Conservation (phyloP, 2,113 vertebrate species). For the Misgurnus anguillicaudatus region DNA sequence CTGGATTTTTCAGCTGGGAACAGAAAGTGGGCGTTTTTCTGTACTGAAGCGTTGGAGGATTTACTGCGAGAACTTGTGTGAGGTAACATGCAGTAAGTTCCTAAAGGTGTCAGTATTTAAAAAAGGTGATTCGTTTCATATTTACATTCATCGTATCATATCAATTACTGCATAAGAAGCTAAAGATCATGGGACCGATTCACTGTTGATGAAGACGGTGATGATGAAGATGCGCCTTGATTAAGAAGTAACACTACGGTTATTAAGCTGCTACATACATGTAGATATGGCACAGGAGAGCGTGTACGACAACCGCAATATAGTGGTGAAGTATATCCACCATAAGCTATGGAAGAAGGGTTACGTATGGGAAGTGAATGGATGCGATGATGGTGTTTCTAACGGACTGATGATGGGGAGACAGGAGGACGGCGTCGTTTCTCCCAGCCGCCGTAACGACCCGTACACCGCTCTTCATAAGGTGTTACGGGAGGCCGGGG, state of each 20-base stretch:
- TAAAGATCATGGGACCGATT: not conserved
- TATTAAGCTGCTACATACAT: not conserved
- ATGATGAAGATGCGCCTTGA: conserved; percentile 10
- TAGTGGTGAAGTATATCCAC: conserved; percentile 76
- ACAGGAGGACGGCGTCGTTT: conserved; percentile 53
- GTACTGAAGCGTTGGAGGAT: conserved; percentile 18
- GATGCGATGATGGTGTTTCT: conserved; percentile 43
- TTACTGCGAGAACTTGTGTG: conserved; percentile 30
- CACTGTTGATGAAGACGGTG: not conserved
- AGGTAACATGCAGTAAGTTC: conserved; percentile 37
- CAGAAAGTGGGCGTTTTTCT: conserved; percentile 51
- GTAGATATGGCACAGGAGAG: conserved; percentile 71
- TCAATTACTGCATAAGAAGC: not conserved
- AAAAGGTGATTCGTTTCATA: not conserved
- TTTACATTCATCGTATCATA: not conserved
- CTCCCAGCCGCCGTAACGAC: conserved; percentile 59
- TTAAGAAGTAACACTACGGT: not conserved
- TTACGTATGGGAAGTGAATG: conserved; percentile 62
- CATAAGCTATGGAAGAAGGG: conserved; percentile 77
- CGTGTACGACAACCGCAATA: conserved; percentile 62
- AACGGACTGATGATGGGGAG: conserved; percentile 60
- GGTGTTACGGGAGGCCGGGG: conserved; percentile 87
- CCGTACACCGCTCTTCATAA: conserved; percentile 78
- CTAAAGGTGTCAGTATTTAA: not conserved
- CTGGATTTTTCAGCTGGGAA: conserved; percentile 32